Percentiles rank a stretch among this genome's conserved stretches.
Conservation (phyloP, 2,797 vertebrate species). For the Microctenopoma stevenorrisi region DNA sequence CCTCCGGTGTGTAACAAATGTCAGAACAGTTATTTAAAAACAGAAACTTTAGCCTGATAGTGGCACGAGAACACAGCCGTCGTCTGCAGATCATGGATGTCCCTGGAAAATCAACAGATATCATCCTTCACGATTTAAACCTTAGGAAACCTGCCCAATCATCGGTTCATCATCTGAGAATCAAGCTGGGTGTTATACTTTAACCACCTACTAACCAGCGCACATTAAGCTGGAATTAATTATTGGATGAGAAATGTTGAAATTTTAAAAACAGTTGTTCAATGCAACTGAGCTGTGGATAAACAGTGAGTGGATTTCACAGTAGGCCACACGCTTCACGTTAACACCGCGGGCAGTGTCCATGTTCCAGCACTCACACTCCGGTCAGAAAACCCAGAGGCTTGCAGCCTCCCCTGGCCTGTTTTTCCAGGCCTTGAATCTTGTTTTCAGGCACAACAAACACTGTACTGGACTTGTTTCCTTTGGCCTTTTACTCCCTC, state of each 20-base stretch:
- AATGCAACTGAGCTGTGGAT: conserved; percentile 54
- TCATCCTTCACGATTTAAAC: too few relatives aligned
- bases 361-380: conserved; percentile 68
- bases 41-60: background rate
- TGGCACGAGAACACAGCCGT: too few relatives aligned
- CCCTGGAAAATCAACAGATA: too few relatives aligned
- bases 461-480: conserved; percentile 82
- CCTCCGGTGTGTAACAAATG: background rate
- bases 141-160: too few relatives aligned
- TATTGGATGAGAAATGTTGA: background rate
- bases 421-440: conserved; percentile 82
- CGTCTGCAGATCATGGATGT: too few relatives aligned
- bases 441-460: conserved; percentile 86
- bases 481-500: conserved; percentile 77
- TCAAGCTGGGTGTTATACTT: background rate
- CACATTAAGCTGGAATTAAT: background rate
- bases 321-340: conserved; percentile 69
- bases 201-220: background rate
- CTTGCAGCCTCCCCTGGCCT: conserved; percentile 70
- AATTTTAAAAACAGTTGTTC: conserved; percentile 53
- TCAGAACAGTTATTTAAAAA: background rate
- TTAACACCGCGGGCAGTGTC: conserved; percentile 61
- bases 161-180: too few relatives aligned
- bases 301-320: conserved; percentile 67
- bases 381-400: conserved; percentile 71